A percentile compares a stretch with the other conserved stretches of the same genome.
Conservation (phyloP, 2,888 invertebrate genomes). For the Cecidostiba fungosa region DNA sequence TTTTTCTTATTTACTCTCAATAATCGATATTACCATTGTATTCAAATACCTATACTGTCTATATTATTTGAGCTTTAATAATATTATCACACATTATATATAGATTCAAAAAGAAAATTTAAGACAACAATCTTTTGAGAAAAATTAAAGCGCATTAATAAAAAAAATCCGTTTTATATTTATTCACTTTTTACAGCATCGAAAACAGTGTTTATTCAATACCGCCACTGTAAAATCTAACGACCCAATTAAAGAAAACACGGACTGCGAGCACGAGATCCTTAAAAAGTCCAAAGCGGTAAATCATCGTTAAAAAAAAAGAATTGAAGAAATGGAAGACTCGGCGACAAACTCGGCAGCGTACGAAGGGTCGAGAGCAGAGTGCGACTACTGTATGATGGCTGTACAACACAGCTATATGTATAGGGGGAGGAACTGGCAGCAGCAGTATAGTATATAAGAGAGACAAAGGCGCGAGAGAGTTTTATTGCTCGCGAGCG, state of each 20-base stretch:
- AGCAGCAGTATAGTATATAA: neutral
- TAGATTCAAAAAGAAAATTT: slow-evolving; percentile 22
- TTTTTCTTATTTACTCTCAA: slow-evolving; percentile 16
- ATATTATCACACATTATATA: neutral
- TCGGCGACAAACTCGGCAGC: neutral
- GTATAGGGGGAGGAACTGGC: slow-evolving; percentile 9
- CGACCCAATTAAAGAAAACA: too few relatives aligned
- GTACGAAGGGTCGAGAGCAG: slow-evolving; percentile 7
- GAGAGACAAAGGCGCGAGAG: slow-evolving; percentile 53
- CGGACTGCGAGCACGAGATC: neutral
- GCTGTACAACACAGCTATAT: neutral
- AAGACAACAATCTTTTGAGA: slow-evolving; percentile 14
- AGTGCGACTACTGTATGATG: neutral
- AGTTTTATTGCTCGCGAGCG: slow-evolving; percentile 8
- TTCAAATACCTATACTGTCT: neutral
- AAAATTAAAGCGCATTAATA: slow-evolving; percentile 14
- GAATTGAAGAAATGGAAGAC: neutral
- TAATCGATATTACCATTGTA: slow-evolving; percentile 30
- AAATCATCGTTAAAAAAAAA: neutral
- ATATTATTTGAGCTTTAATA: slow-evolving; percentile 19
- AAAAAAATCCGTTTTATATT: neutral
- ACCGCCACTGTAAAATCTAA: too few relatives aligned
- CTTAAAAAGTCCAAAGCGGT: too few relatives aligned
- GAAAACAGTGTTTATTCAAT: too few relatives aligned
- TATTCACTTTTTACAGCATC: too few relatives aligned